Evolutionary conservation across 2,888 invertebrate species (phyloP).

Genomic region (Tineola bisselliella): DNA sequence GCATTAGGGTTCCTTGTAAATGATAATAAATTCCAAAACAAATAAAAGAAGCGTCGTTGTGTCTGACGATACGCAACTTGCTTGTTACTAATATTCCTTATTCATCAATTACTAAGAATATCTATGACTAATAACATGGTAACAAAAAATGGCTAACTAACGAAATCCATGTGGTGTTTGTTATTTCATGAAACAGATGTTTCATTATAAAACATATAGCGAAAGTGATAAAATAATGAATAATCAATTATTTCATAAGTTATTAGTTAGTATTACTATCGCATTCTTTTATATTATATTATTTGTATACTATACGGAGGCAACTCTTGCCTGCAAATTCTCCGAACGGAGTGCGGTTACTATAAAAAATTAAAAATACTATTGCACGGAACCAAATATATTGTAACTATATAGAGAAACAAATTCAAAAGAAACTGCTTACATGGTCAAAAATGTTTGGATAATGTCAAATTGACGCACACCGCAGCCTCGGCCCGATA

Average conservation of each 20-base stretch:
- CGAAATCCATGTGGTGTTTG: not conserved
- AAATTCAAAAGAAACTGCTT: not conserved
- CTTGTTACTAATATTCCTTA: not conserved
- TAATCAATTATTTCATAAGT: too few relatives aligned
- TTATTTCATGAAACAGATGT: not conserved
- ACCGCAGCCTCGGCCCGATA: not conserved
- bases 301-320: too few relatives aligned
- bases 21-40: too few relatives aligned
- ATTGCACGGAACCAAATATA: not conserved
- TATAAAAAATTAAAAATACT: too few relatives aligned
- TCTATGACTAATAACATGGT: not conserved
- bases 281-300: too few relatives aligned
- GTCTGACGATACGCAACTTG: not conserved
- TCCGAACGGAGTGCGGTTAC: too few relatives aligned
- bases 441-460: conserved; percentile 2
- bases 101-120: not conserved
- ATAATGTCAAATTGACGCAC: conserved; percentile 8
- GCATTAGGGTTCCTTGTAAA: too few relatives aligned
- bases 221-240: too few relatives aligned
- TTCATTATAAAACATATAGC: not conserved
- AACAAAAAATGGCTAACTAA: not conserved
- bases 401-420: not conserved
- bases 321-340: too few relatives aligned
- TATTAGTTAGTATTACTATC: too few relatives aligned
- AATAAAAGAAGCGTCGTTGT: not conserved